These are phyloP conservation scores for Salticus scenicus DNA, from an alignment of 2,888 invertebrate species.

Conservation along the genomic window DNA sequence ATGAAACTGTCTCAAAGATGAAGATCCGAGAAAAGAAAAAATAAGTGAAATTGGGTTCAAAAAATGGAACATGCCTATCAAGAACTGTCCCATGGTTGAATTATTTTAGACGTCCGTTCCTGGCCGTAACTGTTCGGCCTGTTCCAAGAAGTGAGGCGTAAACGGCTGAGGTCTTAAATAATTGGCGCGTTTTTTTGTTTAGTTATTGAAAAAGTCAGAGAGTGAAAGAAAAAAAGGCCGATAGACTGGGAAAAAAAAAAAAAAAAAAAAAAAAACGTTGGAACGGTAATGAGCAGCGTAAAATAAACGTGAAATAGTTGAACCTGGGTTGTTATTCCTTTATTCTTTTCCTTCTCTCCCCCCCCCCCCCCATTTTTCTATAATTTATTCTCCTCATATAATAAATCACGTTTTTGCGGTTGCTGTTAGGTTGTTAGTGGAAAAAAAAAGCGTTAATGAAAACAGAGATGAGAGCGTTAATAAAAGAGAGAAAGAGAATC, in stretches of 20 bases:
- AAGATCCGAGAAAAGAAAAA: conserved; percentile 23
- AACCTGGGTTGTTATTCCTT: not conserved
- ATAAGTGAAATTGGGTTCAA: conserved; percentile 35
- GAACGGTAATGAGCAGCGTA: not conserved
- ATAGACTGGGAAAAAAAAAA: not conserved
- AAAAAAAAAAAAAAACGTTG: not conserved
- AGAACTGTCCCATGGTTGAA: conserved; percentile 54
- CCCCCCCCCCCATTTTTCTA: not conserved
- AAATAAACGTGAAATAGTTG: not conserved
- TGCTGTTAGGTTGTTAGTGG: not conserved
- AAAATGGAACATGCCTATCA: conserved; percentile 65
- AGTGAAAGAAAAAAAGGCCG: not conserved
- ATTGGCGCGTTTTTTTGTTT: not conserved
- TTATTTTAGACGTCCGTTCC: conserved; percentile 43
- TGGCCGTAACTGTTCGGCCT: conserved; percentile 46
- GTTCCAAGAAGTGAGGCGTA: conserved; percentile 9
- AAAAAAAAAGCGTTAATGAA: not conserved
- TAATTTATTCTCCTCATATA: too few relatives aligned
- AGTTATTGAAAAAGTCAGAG: not conserved
- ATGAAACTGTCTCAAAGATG: conserved; percentile 18
- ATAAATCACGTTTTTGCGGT: too few relatives aligned
- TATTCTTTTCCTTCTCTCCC: not conserved
- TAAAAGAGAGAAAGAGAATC: not conserved
- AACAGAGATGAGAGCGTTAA: not conserved
- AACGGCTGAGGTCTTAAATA: conserved; percentile 7